These are phyloP conservation scores for Caenorhabditis wallacei DNA, from an alignment of 2,888 invertebrate species.

Conservation along the genomic window DNA sequence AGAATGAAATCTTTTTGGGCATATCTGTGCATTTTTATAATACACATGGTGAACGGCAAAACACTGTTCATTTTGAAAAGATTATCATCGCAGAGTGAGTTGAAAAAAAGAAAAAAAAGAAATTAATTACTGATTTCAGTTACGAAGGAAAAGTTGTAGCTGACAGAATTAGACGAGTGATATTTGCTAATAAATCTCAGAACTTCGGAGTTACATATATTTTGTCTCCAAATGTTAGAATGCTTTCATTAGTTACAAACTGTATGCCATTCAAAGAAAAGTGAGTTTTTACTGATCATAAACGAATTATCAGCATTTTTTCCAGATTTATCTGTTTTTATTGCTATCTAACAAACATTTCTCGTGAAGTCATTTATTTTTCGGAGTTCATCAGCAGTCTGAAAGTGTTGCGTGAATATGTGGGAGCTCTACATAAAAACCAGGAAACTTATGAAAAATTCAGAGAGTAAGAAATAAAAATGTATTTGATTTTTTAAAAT, in stretches of 20 bases:
- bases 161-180: slow-evolving; percentile 30
- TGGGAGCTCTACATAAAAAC: slow-evolving; percentile 23
- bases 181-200: slow-evolving; percentile 24
- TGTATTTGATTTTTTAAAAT: not conserved
- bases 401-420: slow-evolving; percentile 13
- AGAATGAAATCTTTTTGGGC: slow-evolving; percentile 35
- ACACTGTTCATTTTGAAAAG: slow-evolving; percentile 48
- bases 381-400: slow-evolving; percentile 11
- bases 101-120: not conserved
- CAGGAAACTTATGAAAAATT: slow-evolving; percentile 30
- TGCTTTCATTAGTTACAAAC: slow-evolving; percentile 13
- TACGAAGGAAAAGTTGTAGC: slow-evolving; percentile 52
- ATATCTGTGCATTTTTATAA: slow-evolving; percentile 36
- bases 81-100: slow-evolving; percentile 45
- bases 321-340: slow-evolving; percentile 50
- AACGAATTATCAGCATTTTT: not conserved
- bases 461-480: slow-evolving; percentile 1
- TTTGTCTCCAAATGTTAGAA: slow-evolving; percentile 24
- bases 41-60: slow-evolving; percentile 15
- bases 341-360: slow-evolving; percentile 36
- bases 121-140: slow-evolving; percentile 12
- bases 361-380: slow-evolving; percentile 14
- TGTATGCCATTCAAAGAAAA: slow-evolving; percentile 29
- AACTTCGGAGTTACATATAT: slow-evolving; percentile 19
- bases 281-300: not conserved